Percentiles rank a stretch among this genome's conserved stretches.
Evolutionary conservation across 2,888 invertebrate genomes (phyloP).

Genomic region (Neoaliturus tenellus): DNA sequence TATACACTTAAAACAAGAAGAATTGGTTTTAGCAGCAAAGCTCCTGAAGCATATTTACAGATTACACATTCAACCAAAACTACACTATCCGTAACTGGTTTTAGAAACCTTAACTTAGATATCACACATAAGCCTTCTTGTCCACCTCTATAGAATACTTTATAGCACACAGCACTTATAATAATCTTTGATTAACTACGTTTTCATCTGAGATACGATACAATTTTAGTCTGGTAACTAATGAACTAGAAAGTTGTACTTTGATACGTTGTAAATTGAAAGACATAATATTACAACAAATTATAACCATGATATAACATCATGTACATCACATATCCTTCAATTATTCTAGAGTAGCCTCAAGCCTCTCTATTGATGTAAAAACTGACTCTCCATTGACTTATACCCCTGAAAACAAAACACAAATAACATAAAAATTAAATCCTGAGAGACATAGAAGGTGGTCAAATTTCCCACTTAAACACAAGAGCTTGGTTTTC

Average conservation of each 20-base stretch:
- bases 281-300: background rate
- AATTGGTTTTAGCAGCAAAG: too few species aligned
- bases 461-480: too few species aligned
- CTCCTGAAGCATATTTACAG: background rate
- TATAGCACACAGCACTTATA: background rate
- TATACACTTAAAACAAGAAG: too few species aligned
- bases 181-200: background rate
- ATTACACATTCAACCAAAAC: background rate
- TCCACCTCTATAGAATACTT: too few species aligned
- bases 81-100: background rate
- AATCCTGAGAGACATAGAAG: too few species aligned
- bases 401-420: background rate
- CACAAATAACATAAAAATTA: too few species aligned
- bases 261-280: background rate
- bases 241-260: conserved; percentile 4
- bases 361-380: background rate
- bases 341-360: background rate
- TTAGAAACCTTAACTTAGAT: conserved; percentile 6
- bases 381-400: conserved; percentile 10
- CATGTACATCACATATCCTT: background rate
- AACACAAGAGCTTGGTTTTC: too few species aligned
- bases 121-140: background rate
- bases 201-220: background rate
- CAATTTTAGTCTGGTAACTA: background rate
- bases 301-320: background rate